Conservation (phyloP, 2,888 invertebrate species). For the Diaperis boleti region DNA sequence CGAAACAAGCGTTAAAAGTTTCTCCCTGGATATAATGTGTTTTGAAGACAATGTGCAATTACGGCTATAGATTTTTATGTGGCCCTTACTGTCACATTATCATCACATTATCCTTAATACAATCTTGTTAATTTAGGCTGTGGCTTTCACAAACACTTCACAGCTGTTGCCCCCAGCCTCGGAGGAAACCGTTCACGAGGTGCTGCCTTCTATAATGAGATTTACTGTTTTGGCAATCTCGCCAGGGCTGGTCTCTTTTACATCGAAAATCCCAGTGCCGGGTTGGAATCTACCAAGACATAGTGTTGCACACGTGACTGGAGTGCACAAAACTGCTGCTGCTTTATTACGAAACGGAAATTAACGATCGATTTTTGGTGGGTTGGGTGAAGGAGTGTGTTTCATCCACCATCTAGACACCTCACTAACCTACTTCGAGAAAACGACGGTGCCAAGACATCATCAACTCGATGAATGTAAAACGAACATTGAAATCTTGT, state of each 20-base stretch:
- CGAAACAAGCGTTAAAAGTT: too few relatives aligned
- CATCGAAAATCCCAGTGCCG: not conserved
- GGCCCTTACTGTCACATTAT: too few relatives aligned
- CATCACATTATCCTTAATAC: not conserved
- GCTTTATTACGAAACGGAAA: conserved; percentile 30
- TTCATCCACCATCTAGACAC: conserved; percentile 28
- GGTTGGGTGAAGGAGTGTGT: conserved; percentile 15
- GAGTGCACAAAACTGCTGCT: conserved; percentile 5
- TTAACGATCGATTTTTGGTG: conserved; percentile 30
- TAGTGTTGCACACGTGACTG: not conserved
- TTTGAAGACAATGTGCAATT: too few relatives aligned
- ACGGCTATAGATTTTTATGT: too few relatives aligned
- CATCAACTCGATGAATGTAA: not conserved
- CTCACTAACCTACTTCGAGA: conserved; percentile 30
- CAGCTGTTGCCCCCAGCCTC: not conserved
- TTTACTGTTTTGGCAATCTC: not conserved
- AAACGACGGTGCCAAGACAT: conserved; percentile 2
- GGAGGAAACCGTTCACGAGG: not conserved
- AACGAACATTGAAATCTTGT: not conserved
- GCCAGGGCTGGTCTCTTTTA: not conserved
- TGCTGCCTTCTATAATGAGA: not conserved
- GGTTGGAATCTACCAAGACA: not conserved
- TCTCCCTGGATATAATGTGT: too few relatives aligned
- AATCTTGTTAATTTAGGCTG: too few relatives aligned
- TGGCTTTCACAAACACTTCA: too few relatives aligned